Conservation (phyloP, 2,797 vertebrate species). For the Girardinus metallicus region DNA sequence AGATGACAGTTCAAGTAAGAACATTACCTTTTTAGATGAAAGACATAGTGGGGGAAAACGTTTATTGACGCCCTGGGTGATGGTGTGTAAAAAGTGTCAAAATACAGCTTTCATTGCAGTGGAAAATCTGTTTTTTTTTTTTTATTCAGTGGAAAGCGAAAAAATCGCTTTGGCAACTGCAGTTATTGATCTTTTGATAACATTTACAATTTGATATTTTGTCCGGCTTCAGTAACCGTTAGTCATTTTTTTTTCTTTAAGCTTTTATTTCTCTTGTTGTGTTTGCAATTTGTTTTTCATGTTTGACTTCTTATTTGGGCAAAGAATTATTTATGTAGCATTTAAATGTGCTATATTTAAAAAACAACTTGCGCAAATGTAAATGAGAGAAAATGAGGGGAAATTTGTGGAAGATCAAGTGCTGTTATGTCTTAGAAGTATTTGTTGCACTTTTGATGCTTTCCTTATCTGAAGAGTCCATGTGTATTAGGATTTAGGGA, state of each 20-base stretch:
- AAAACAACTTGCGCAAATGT: not conserved
- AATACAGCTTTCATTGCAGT: not conserved
- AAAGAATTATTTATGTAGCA: too few relatives aligned
- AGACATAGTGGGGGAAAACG: not conserved
- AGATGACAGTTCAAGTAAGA: slow-evolving; percentile 20
- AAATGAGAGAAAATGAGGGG: not conserved
- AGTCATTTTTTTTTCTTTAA: not conserved
- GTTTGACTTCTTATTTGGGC: not conserved
- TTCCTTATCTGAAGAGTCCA: not conserved
- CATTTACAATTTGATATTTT: not conserved
- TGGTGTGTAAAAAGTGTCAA: not conserved
- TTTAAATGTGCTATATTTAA: not conserved
- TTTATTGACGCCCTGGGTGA: not conserved
- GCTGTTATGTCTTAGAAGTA: not conserved
- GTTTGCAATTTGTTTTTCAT: not conserved
- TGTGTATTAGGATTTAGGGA: not conserved
- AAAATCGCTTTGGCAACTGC: not conserved
- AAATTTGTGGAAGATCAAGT: not conserved
- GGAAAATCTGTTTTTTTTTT: not conserved
- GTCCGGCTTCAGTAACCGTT: not conserved
- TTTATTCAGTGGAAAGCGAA: not conserved
- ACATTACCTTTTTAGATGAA: not conserved
- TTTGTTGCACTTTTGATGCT: not conserved
- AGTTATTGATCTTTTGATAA: not conserved
- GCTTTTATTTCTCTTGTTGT: not conserved